Evolutionary conservation across 92 coral and sea anemone genomes (phyloP), one percentile per base, ranked within the genome.

Genomic region (Epizoanthus ramosus): DNA sequence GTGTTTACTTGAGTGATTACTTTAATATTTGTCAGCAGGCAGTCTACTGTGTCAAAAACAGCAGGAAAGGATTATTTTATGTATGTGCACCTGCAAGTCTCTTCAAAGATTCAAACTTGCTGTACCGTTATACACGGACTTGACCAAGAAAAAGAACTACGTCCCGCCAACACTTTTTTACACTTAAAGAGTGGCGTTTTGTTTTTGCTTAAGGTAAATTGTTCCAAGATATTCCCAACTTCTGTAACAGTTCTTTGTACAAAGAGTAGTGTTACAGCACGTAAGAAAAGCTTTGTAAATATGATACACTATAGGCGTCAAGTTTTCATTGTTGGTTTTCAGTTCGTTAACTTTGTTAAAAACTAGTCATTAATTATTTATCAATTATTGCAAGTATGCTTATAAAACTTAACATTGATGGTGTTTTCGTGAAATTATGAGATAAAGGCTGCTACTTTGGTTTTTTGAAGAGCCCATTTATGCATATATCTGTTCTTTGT

Each of bases 291-390:
- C 17, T 28, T 15, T 35, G 10, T 59, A 19, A 64, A 61, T 9
- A 12, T 60, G 22, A 77, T 60, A 77, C 82, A 22, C 41, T 39
- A n/a, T n/a, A 60, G 70, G 71, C 82, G 82, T 77, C 82, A 41
- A 77, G 21, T 12, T 77, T 43, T 57, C 53, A 60, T 77, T 77
- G 82, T 77, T 77, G 23, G 39, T 77, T n/a, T 60, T 77, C 54
- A 60, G 59, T 77, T 77, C 47, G 71, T 61, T 77, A 77, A 61
- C 61, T 77, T 61, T 39, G 39, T 37, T 22, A 41, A 77, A 77
- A 77, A 39, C 68, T 57, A 75, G 31, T 37, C 43, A 8, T 76
- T 43, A 77, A 77, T 77, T 18, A 77, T 77, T 77, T 61, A 77
- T 35, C 50, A 60, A 61, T 0, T 19, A 37, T 45, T 74, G 57